Evolutionary conservation across 37 sponge, comb jelly and placozoan species (phyloP).

Genomic region (Theonella swinhoei): DNA sequence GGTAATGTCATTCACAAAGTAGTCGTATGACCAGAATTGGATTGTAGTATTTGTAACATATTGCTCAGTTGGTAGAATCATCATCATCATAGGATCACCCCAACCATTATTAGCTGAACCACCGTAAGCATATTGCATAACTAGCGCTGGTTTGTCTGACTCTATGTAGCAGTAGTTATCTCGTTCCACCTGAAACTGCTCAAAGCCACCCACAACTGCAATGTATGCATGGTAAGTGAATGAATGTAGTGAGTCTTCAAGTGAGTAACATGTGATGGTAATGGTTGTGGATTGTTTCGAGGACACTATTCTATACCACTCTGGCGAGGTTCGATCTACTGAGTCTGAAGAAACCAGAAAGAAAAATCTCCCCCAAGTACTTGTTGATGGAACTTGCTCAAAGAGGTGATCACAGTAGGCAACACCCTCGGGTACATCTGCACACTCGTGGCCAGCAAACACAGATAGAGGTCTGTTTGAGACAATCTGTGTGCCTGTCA

Average conservation of each 20-base stretch:
- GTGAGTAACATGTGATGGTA: background rate
- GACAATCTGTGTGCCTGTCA: conserved; percentile 43
- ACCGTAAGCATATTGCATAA: conserved; percentile 53
- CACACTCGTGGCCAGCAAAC: conserved; percentile 56
- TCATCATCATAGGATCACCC: conserved; percentile 54
- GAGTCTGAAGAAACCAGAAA: conserved; percentile 11
- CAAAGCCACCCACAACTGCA: background rate
- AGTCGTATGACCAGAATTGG: background rate
- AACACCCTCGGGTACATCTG: conserved; percentile 18
- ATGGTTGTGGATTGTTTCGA: background rate
- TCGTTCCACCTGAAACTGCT: conserved; percentile 2
- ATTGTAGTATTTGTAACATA: conserved; percentile 33
- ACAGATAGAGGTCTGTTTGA: conserved; percentile 38
- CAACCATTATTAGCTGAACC: conserved; percentile 33
- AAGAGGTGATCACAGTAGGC: conserved; percentile 65
- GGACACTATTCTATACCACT: conserved; percentile 14
- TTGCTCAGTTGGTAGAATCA: conserved; percentile 47
- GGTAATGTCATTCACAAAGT: background rate
- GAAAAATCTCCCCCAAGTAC: conserved; percentile 21
- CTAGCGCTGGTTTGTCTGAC: conserved; percentile 26
- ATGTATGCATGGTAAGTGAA: background rate
- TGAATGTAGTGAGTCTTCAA: background rate
- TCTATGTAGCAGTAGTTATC: conserved; percentile 53
- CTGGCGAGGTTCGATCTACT: conserved; percentile 18
- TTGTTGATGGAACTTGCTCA: conserved; percentile 57